phyloP scores from a whole-genome alignment of 2,888 invertebrate genomes.

The Hemaris fuciformis region DNA sequence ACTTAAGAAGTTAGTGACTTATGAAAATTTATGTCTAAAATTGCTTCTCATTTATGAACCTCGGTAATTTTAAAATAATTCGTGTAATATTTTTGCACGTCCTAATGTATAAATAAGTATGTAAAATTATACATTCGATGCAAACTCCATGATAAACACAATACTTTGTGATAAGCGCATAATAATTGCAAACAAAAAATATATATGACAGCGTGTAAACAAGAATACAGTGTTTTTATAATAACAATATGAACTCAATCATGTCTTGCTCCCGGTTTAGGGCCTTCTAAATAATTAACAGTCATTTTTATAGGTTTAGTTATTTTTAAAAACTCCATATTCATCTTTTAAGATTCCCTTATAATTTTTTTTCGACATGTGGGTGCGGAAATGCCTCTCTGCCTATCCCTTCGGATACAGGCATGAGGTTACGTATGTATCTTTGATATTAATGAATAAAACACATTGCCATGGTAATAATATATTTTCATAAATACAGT shows the following conservation, averaged over 20 bases:
- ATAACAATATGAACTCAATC: neutral
- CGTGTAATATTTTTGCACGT: neutral
- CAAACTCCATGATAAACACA: neutral
- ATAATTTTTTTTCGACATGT: too few relatives aligned
- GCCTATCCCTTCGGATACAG: too few relatives aligned
- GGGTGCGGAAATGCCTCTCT: too few relatives aligned
- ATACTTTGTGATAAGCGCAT: neutral
- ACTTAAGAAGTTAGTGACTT: too few relatives aligned
- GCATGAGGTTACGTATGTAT: too few relatives aligned
- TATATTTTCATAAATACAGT: constrained; percentile 39
- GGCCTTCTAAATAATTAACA: too few relatives aligned
- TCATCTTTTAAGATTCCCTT: too few relatives aligned
- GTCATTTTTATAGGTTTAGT: too few relatives aligned
- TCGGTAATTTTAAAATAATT: neutral
- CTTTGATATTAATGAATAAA: constrained; percentile 33
- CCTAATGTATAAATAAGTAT: neutral
- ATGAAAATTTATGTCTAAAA: neutral
- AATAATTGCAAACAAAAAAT: neutral
- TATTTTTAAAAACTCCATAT: too few relatives aligned
- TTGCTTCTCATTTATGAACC: neutral
- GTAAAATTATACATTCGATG: neutral
- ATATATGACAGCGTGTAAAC: neutral
- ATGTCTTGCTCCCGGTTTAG: too few relatives aligned
- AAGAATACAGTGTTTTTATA: neutral
- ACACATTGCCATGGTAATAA: constrained; percentile 42